Percentiles rank a stretch among this genome's conserved stretches.
phyloP scores from a whole-genome alignment of 2,888 invertebrate species.

The Andrena fulva region DNA sequence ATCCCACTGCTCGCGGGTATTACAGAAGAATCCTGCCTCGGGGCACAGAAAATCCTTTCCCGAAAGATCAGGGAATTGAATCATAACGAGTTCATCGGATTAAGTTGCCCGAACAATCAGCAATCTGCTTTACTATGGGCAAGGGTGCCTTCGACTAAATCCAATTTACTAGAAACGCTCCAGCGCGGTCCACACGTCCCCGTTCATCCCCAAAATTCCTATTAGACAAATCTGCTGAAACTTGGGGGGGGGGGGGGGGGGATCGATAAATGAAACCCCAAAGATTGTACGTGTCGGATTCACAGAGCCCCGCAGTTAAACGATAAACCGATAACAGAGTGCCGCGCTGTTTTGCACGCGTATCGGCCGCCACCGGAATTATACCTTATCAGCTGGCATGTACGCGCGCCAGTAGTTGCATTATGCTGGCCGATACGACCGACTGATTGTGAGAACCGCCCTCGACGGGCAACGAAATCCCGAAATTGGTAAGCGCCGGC shows the following conservation, averaged over 20 bases:
- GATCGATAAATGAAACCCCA: not conserved
- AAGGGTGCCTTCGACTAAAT: not conserved
- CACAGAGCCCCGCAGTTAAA: not conserved
- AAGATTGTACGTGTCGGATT: not conserved
- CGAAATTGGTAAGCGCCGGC: not conserved
- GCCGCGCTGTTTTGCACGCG: slow-evolving; percentile 1
- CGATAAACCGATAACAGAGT: slow-evolving; percentile 5
- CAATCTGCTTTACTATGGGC: not conserved
- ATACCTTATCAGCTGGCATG: slow-evolving; percentile 19
- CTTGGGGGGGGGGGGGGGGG: not conserved
- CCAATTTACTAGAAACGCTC: slow-evolving; percentile 6
- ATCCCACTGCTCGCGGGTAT: not conserved
- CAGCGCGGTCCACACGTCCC: not conserved
- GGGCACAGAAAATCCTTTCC: not conserved
- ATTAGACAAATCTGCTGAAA: not conserved
- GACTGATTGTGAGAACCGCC: too few species aligned
- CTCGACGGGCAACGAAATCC: not conserved
- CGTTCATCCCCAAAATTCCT: not conserved
- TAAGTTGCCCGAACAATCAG: slow-evolving; percentile 4
- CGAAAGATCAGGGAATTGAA: not conserved
- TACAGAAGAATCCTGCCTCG: not conserved
- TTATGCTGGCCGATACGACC: not conserved
- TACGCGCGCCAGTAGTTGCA: not conserved
- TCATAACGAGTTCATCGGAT: not conserved
- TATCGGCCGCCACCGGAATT: slow-evolving; percentile 12